Base-by-base conservation (phyloP, 2,113 vertebrate species). In the Holacanthus passer region DNA sequence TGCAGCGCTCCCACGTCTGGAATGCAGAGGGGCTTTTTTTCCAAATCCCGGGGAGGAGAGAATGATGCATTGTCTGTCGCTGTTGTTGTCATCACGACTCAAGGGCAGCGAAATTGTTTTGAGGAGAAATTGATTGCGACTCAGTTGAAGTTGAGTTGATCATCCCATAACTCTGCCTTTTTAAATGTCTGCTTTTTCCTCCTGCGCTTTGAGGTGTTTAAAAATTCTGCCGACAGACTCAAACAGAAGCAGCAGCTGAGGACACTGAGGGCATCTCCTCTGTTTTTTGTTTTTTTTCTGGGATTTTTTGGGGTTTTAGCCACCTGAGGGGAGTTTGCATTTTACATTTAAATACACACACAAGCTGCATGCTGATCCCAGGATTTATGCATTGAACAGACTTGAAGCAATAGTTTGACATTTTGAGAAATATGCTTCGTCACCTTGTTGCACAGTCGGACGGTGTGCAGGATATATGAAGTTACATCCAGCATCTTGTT, bases 1-100 rank as follows among this genome's bases (percentile, higher is more conserved):
- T 13, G 22, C 73, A 19, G 39, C 17, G 55, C 89, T 89, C 86
- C 90, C 89, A 83, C 87, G 59, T 50, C 79, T 84, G 88, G 88
- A 91, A 91, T 89, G 84, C 84, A 59, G 53, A 73, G 77, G n/a
- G n/a, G 20, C 73, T 17, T 24, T 63, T 81, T 62, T 50, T 77
- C 87, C 68, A 81, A 73, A 81, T 63, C 72, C 77, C 0, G 48
- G 50, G 17, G 83, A 77, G 75, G 41, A 77, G 71, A 65, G 48
- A 73, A 60, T 19, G 19, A 62, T 65, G 45, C 73, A 55, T 81
- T 84, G 76, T 84, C 59, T 72, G 60, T 16, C 3, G 10, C 68
- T 52, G 55, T 65, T 76, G 24, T 75, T 79, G 45, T 81, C 71
- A 7, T 39, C 71, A n/a, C 8, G 22, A 45, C 48, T 76, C 48